Conservation (phyloP, 1,140 invertebrate species). For the Meloidogyne hapla region DNA sequence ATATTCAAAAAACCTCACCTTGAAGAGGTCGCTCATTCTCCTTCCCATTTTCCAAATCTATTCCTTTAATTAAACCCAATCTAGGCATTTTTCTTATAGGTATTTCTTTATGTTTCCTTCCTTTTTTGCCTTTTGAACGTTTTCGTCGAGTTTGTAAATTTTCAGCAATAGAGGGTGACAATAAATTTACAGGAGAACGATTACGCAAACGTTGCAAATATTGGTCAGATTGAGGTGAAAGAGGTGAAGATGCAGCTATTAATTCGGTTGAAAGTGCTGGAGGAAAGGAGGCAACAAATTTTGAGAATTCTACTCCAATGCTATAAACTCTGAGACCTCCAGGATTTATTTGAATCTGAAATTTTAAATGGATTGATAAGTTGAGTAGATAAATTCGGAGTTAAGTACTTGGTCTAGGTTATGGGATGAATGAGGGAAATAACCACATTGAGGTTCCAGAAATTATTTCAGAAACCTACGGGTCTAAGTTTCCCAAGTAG, state of each 20-base stretch:
- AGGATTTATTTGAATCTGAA: slow-evolving; percentile 37
- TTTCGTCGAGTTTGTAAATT: neutral
- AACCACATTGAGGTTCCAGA: too few relatives aligned
- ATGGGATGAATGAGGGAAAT: too few relatives aligned
- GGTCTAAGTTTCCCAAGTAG: too few relatives aligned
- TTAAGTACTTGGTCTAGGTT: too few relatives aligned
- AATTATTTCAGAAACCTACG: too few relatives aligned
- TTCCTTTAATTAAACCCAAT: neutral
- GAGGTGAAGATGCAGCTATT: slow-evolving; percentile 7
- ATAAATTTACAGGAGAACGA: slow-evolving; percentile 13
- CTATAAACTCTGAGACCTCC: slow-evolving; percentile 38
- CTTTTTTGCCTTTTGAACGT: neutral
- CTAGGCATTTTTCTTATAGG: neutral
- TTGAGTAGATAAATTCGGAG: too few relatives aligned
- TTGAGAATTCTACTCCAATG: slow-evolving; percentile 45
- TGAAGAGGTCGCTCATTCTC: slow-evolving; percentile 13
- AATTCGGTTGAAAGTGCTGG: slow-evolving; percentile 27
- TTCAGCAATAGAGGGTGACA: neutral
- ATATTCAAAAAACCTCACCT: neutral
- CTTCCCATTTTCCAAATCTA: neutral
- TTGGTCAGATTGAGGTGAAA: neutral
- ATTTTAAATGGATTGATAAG: slow-evolving; percentile 11
- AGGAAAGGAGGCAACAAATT: slow-evolving; percentile 36
- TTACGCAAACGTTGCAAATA: slow-evolving; percentile 29
- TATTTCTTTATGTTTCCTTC: neutral